These are phyloP conservation scores for Anolis carolinensis DNA, from an alignment of 2,113 vertebrate genomes.

Conservation along the genomic window DNA sequence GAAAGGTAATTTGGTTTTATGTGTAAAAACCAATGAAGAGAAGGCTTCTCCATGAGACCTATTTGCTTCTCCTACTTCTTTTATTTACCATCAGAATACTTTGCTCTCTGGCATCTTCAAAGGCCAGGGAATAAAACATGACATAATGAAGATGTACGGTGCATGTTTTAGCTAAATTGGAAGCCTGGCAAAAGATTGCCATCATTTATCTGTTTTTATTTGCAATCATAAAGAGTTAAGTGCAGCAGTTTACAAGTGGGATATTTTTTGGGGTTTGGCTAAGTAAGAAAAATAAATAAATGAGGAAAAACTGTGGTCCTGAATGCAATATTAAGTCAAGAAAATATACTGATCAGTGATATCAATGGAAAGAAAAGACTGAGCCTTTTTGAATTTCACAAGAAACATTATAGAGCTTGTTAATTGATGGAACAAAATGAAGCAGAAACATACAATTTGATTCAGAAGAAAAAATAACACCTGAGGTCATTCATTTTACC, in stretches of 20 bases:
- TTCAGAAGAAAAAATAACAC: not conserved
- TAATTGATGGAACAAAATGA: no score
- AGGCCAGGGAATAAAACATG: constrained; percentile 59
- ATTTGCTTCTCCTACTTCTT: constrained; percentile 15
- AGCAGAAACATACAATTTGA: no score
- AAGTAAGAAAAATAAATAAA: constrained; percentile 45
- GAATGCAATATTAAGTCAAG: constrained; percentile 60
- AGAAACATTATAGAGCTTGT: not conserved
- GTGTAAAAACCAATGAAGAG: constrained; percentile 4
- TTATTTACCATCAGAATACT: constrained; percentile 20
- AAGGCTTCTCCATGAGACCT: constrained; percentile 19
- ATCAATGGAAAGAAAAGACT: constrained; percentile 60
- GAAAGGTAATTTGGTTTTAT: constrained; percentile 41
- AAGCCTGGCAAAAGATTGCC: constrained; percentile 51
- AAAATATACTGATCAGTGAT: constrained; percentile 50
- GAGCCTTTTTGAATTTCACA: constrained; percentile 34
- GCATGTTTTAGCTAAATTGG: constrained; percentile 56
- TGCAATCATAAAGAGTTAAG: constrained; percentile 68
- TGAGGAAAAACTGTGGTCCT: constrained; percentile 37
- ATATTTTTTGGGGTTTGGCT: not conserved
- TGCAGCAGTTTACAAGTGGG: constrained; percentile 51
- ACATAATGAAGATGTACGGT: constrained; percentile 66
- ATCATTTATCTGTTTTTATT: constrained; percentile 68
- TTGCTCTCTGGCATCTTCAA: constrained; percentile 47
- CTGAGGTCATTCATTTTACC: not conserved